Evolutionary conservation across 1,140 invertebrate species (phyloP), one percentile per base, ranked within the genome.

Genomic region (Hylaeus anthracinus): DNA sequence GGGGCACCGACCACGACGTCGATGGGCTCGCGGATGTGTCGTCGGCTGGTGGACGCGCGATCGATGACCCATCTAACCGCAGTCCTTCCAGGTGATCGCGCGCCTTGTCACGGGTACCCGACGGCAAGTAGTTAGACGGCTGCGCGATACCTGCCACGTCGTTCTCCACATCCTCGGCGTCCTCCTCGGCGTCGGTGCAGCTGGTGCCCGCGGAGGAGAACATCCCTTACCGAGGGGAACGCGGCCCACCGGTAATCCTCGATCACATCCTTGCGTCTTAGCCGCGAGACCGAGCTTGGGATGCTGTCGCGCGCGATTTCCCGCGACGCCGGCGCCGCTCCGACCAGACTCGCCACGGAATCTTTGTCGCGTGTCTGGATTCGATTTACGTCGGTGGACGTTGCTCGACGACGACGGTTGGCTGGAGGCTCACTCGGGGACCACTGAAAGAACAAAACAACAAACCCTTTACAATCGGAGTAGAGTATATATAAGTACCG

Each of bases 141-240:
- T 81, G 73, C 86, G 79, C 83, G 79, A 56, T 71, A 82, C 80
- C 82, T 76, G 82, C 85, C 82, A 88, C 83, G 79, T 90, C 88
- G 87, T 88, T 92, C 86, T 93, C 93, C 91, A 92, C 93, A 93
- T 92, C 92, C 90, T 93, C 93, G 87, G 90, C 84, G 83, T 93
- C 91, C 90, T 93, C 92, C 88, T 92, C 91, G 80, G 90, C 89
- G 86, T 90, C 86, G 74, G 86, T 88, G 81, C 85, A 87, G 70
- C 80, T 89, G 73, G 79, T 87, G 81, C 80, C 84, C 72, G 86
- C 81, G 81, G 85, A 91, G 87, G 90, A 90, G 89, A 87, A 91
- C 92, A 91, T 92, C 65, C 83, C 88, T 88, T 81, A 74, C 14
- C 63, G 70, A 65, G 83, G 70, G 65, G 43, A 53, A 71, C 63